A percentile compares a stretch with the other conserved stretches of the same genome.
Evolutionary conservation across 2,888 invertebrate genomes (phyloP).

Genomic region (Lobophora halterata): DNA sequence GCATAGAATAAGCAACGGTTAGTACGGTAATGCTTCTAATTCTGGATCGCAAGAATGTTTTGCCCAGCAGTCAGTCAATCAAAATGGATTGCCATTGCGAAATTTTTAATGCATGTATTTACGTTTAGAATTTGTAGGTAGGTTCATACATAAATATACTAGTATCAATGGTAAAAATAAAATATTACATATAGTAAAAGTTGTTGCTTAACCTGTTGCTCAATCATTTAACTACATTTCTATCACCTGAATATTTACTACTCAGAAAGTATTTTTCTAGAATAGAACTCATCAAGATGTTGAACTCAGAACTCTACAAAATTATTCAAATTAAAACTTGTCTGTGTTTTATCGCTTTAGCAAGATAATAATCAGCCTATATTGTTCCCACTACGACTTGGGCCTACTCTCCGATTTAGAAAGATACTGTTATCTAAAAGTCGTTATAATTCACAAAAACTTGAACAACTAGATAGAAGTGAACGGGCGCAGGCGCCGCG

Average conservation of each 20-base stretch:
- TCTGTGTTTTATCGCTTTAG: conserved; percentile 5
- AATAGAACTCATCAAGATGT: too few relatives aligned
- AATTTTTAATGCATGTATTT: conserved; percentile 41
- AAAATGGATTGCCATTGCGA: conserved; percentile 39
- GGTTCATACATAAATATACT: conserved; percentile 5
- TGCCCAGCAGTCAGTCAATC: conserved; percentile 34
- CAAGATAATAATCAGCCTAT: conserved; percentile 18
- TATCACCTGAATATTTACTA: too few relatives aligned
- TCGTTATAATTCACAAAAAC: conserved; percentile 20
- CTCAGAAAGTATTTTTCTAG: too few relatives aligned
- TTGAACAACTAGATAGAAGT: conserved; percentile 28
- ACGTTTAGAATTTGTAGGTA: conserved; percentile 1
- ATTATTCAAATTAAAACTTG: background rate
- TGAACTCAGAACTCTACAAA: background rate
- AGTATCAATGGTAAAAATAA: too few relatives aligned
- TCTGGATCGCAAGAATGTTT: conserved; percentile 33
- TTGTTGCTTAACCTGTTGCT: too few relatives aligned
- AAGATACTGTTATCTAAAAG: conserved; percentile 22
- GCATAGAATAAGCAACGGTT: conserved; percentile 3
- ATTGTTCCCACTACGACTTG: too few relatives aligned
- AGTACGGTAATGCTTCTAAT: conserved; percentile 36
- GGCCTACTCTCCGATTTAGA: too few relatives aligned
- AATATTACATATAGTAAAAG: too few relatives aligned
- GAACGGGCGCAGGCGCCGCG: conserved; percentile 22
- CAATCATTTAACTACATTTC: too few relatives aligned